Evolutionary conservation across 2,888 invertebrate genomes (phyloP).

Genomic region (Brassicogethes aeneus): DNA sequence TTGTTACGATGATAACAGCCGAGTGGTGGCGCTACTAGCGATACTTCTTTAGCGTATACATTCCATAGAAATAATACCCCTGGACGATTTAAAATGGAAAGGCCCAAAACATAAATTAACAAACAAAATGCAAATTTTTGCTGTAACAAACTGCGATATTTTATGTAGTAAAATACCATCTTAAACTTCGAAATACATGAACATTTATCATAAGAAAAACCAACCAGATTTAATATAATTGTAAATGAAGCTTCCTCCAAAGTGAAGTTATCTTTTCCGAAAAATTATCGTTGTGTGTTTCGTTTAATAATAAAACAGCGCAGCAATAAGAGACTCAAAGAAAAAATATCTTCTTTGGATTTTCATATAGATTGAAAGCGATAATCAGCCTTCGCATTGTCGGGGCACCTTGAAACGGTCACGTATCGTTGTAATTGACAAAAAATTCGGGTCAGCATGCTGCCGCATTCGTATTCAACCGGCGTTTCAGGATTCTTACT

Average conservation of each 20-base stretch:
- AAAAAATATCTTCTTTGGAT: not conserved
- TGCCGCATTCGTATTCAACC: not conserved
- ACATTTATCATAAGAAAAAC: not conserved
- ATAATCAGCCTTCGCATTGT: slow-evolving; percentile 22
- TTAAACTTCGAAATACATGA: too few relatives aligned
- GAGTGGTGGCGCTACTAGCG: too few relatives aligned
- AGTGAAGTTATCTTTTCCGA: not conserved
- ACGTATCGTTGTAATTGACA: not conserved
- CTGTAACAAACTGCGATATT: too few relatives aligned
- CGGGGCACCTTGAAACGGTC: slow-evolving; percentile 14
- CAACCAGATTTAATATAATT: not conserved
- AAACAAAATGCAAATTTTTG: too few relatives aligned
- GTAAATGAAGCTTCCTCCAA: not conserved
- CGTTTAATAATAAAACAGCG: too few relatives aligned
- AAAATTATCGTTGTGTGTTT: not conserved
- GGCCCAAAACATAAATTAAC: too few relatives aligned
- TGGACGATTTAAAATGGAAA: too few relatives aligned
- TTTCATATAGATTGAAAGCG: not conserved
- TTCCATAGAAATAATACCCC: too few relatives aligned
- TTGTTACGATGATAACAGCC: too few relatives aligned
- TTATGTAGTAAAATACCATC: too few relatives aligned
- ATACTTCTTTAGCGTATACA: too few relatives aligned
- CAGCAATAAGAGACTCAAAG: not conserved
- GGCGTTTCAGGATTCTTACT: not conserved
- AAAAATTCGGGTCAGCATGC: not conserved